phyloP scores from a whole-genome alignment of 2,113 vertebrate genomes.

The Barbus barbus region DNA sequence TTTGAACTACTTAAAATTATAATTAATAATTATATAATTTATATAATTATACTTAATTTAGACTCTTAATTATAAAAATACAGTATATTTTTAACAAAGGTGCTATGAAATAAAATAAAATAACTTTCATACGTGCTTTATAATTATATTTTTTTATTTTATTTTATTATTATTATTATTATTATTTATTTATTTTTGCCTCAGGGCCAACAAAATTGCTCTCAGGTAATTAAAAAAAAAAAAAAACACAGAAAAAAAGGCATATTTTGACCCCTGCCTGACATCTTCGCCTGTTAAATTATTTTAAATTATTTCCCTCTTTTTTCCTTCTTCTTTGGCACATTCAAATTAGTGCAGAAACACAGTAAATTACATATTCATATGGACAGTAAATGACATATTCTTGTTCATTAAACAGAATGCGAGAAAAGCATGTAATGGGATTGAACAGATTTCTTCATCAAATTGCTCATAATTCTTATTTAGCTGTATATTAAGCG shows the following conservation, averaged over 20 bases:
- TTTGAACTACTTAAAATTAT: no score
- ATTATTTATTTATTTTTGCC: background rate
- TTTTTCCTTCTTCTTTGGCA: background rate
- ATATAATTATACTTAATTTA: no score
- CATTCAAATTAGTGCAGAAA: background rate
- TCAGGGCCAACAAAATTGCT: background rate
- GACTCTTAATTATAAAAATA: no score
- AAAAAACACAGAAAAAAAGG: no score
- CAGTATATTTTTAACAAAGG: no score
- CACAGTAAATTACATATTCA: slow-evolving; percentile 7
- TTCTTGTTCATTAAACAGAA: background rate
- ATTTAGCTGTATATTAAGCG: slow-evolving; percentile 1
- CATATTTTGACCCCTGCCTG: background rate
- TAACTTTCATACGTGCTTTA: no score
- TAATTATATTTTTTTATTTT: no score
- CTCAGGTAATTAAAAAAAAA: no score
- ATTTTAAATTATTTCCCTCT: slow-evolving; percentile 33
- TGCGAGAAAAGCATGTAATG: slow-evolving; percentile 6
- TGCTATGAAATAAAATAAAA: no score
- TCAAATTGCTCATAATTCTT: slow-evolving; percentile 16
- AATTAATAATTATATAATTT: no score
- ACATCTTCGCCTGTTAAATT: slow-evolving; percentile 19
- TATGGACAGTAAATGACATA: slow-evolving; percentile 9
- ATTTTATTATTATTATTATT: no score
- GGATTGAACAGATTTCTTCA: background rate